Evolutionary conservation across 1,140 invertebrate genomes (phyloP).

Genomic region (Eueides isabella): DNA sequence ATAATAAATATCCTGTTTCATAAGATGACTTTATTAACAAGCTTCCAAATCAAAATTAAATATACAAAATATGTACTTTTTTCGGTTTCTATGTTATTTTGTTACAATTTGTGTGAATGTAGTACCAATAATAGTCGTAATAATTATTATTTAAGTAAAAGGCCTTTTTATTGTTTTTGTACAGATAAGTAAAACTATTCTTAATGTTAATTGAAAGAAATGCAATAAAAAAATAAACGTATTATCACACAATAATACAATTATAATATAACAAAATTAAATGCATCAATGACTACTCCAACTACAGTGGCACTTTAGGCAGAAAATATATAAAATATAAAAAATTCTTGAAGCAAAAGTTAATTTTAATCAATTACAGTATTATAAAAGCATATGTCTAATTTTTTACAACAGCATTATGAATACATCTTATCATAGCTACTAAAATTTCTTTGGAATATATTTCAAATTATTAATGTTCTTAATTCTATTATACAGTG

Average conservation of each 20-base stretch:
- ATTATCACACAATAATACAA: background rate
- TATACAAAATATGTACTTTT: background rate
- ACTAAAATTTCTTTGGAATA: constrained; percentile 37
- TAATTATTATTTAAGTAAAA: background rate
- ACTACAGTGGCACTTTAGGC: background rate
- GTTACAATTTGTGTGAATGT: background rate
- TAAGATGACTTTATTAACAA: constrained; percentile 3
- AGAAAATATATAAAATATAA: background rate
- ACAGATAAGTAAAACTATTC: background rate
- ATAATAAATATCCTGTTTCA: background rate
- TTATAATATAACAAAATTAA: constrained; percentile 17
- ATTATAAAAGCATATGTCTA: constrained; percentile 8
- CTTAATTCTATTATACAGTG: background rate
- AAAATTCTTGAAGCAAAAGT: background rate
- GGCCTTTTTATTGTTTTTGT: background rate
- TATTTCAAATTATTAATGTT: constrained; percentile 7
- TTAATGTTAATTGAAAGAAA: background rate
- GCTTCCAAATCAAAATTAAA: background rate
- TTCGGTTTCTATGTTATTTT: background rate
- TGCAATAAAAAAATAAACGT: background rate
- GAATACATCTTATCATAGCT: constrained; percentile 18
- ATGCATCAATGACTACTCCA: constrained; percentile 10
- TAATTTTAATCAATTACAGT: too few relatives aligned
- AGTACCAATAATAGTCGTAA: background rate
- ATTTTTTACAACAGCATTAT: constrained; percentile 13